Base-by-base conservation (phyloP, 1,140 invertebrate species). In the Pinna nobilis region DNA sequence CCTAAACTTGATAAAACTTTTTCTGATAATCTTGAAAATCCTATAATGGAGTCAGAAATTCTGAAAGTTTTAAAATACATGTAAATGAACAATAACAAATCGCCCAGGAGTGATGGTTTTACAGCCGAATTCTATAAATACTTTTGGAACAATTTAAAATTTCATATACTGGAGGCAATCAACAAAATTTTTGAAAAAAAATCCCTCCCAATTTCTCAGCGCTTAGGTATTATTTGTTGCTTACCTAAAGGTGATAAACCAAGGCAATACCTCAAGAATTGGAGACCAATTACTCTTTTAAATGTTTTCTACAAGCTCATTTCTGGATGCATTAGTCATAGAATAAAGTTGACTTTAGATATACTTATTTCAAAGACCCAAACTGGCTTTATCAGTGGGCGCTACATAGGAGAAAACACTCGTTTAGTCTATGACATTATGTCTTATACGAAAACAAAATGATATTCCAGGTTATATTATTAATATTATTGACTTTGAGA, bases 51-150 rank as follows among this genome's bases (percentile, higher is more conserved):
- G n/a, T 7, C 20, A 18, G 53, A 60, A 37, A 37, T 35, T 39
- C 39, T 60, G 23, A 5, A 9, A 4, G 57, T 60, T 25, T 20
- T 60, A 18, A 60, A 60, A 60, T 35, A 60, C 20, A 60, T 60
- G n/a, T n/a, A n/a, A n/a, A n/a, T n/a, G 57, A 60, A 60, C 6
- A 60, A 60, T 60, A 60, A 60, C 39, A 60, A 60, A 18, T 37
- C 32, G 6, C 57, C 50, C 23, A 20, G 50, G 6, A 53, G 50
- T 53, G 50, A 53, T 23, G 50, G 50, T 13, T 53, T 15, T 53
- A 15, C 50, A 7, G 50, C 23, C 23, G 50, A 53, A 20, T 53
- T 53, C 23, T 53, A 15, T 53, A 37, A 37, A 33, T 60, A 35
- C 39, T 60, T 60, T 23, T 37, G 57, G 57, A n/a, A 3, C 9